phyloP scores from a whole-genome alignment of 53 echinoderm and acorn worm genomes.

The Glandiceps talaboti region DNA sequence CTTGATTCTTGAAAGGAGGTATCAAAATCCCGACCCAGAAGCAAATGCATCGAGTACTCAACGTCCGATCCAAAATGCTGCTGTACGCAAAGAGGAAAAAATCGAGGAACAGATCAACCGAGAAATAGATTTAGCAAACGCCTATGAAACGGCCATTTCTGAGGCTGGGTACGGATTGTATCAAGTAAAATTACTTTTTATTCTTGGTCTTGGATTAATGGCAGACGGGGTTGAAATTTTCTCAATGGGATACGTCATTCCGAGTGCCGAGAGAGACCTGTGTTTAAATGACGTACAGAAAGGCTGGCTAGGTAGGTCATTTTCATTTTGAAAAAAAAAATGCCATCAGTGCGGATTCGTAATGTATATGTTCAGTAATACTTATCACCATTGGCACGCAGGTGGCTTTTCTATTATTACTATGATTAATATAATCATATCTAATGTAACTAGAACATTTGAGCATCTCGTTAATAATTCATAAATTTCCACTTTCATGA shows the following conservation, averaged over 20 bases:
- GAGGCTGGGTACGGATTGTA: background rate
- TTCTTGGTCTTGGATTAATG: background rate
- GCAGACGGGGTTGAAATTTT: background rate
- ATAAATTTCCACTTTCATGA: too few species aligned
- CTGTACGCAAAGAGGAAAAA: background rate
- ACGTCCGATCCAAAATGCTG: background rate
- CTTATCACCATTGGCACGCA: too few species aligned
- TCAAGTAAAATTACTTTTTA: background rate
- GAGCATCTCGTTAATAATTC: too few species aligned
- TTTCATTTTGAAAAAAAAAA: too few species aligned
- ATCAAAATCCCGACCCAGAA: background rate
- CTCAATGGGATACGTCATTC: background rate
- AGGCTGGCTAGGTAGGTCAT: background rate
- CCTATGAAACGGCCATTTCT: background rate
- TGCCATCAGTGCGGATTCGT: too few species aligned
- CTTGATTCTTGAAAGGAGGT: background rate
- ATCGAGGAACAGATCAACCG: background rate
- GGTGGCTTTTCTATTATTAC: too few species aligned
- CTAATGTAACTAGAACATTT: too few species aligned
- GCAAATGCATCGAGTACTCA: background rate
- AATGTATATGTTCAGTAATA: too few species aligned
- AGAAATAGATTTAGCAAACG: background rate
- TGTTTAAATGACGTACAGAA: background rate
- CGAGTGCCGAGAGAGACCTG: background rate
- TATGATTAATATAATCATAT: too few species aligned